A percentile compares a stretch with the other conserved stretches of the same genome.
Evolutionary conservation across 2,797 vertebrate species (phyloP).

Genomic region (Pipistrellus nathusii): DNA sequence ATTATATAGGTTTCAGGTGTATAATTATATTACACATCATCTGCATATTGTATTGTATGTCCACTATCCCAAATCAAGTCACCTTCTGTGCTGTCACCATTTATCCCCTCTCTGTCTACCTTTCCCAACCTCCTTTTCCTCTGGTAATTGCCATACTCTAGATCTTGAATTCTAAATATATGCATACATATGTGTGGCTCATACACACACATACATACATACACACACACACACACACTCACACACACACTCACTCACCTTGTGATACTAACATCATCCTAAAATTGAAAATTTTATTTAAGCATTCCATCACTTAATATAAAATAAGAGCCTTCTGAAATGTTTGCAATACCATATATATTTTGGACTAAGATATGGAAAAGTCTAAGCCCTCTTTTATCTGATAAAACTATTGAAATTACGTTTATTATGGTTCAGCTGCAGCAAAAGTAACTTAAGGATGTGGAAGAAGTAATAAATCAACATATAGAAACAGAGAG

Average conservation of each 20-base stretch:
- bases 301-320: neutral
- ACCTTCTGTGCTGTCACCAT: neutral
- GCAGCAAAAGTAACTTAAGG: constrained; percentile 23
- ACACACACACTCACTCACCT: neutral
- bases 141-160: neutral
- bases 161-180: neutral
- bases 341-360: neutral
- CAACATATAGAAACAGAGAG: constrained; percentile 25
- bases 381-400: neutral
- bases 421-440: neutral
- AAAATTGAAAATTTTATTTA: constrained; percentile 10
- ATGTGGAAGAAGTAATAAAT: constrained; percentile 24
- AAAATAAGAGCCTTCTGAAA: neutral
- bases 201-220: neutral
- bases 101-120: neutral
- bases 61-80: neutral
- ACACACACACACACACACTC: neutral
- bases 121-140: neutral
- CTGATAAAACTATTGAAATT: neutral
- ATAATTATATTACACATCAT: neutral
- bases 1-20: neutral
- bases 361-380: neutral
- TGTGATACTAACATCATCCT: neutral
- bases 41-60: neutral
- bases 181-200: neutral